These are phyloP conservation scores for Mesocentrotus franciscanus DNA, from an alignment of 53 echinoderm and acorn worm species.

Conservation along the genomic window DNA sequence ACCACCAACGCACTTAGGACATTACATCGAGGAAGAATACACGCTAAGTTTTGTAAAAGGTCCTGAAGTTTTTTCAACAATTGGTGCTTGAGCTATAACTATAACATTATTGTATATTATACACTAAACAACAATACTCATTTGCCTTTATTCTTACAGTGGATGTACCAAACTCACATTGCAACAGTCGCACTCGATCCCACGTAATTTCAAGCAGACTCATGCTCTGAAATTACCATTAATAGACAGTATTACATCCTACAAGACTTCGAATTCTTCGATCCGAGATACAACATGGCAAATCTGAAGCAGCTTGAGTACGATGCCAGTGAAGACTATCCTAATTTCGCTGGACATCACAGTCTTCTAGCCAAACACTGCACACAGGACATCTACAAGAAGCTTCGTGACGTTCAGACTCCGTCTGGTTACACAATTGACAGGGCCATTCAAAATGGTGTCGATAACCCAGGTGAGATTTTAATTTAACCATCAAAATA, in stretches of 20 bases:
- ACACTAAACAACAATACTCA: not conserved
- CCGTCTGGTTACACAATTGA: slow-evolving; percentile 85
- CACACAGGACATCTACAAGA: slow-evolving; percentile 75
- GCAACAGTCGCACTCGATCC: not conserved
- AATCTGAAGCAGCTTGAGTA: slow-evolving; percentile 78
- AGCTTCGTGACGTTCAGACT: slow-evolving; percentile 84
- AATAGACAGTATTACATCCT: not conserved
- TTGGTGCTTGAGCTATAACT: too few species aligned
- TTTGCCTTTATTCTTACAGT: not conserved
- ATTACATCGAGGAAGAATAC: too few species aligned
- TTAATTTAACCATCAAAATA: not conserved
- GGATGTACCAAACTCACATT: not conserved
- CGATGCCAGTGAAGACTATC: slow-evolving; percentile 78
- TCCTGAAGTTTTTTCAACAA: too few species aligned
- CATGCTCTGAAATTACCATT: not conserved
- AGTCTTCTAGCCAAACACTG: slow-evolving; percentile 81
- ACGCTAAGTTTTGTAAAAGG: too few species aligned
- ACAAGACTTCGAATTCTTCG: not conserved
- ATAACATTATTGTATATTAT: not conserved
- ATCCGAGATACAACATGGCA: slow-evolving; percentile 70
- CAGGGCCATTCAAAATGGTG: slow-evolving; percentile 90
- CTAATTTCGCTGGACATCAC: slow-evolving; percentile 84
- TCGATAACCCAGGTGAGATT: slow-evolving; percentile 82
- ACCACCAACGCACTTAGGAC: too few species aligned
- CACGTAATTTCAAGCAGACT: not conserved